phyloP scores from a whole-genome alignment of 1,140 invertebrate species.

The Protaetia brevitarsis region DNA sequence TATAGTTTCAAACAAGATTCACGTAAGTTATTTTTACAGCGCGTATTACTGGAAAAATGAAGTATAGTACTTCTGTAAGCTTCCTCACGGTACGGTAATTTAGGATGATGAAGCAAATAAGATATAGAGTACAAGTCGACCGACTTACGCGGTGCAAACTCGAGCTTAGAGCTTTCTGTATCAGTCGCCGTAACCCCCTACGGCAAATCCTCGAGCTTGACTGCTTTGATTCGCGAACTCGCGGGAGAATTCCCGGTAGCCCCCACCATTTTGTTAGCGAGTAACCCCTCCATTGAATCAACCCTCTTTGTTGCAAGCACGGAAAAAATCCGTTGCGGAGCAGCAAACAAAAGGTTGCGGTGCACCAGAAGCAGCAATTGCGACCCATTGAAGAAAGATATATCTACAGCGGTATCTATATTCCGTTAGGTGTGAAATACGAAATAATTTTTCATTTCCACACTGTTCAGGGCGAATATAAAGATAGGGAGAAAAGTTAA shows the following conservation, averaged over 20 bases:
- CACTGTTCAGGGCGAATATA: not conserved
- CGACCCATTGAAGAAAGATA: slow-evolving; percentile 2
- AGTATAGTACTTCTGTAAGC: not conserved
- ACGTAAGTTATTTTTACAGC: not conserved
- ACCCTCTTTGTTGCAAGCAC: slow-evolving; percentile 8
- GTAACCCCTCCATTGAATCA: not conserved
- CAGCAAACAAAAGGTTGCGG: slow-evolving; percentile 6
- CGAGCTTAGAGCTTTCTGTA: slow-evolving; percentile 2
- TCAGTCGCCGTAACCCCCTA: not conserved
- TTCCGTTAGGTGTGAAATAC: not conserved
- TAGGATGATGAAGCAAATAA: not conserved
- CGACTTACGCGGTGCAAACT: not conserved
- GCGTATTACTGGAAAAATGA: not conserved
- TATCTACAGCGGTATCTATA: not conserved
- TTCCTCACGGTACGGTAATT: not conserved
- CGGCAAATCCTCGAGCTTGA: slow-evolving; percentile 9
- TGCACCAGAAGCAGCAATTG: slow-evolving; percentile 11
- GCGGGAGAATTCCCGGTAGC: not conserved
- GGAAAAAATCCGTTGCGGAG: slow-evolving; percentile 5
- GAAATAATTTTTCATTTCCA: not conserved
- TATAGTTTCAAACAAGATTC: not conserved
- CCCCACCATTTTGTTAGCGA: slow-evolving; percentile 1
- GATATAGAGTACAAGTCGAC: not conserved
- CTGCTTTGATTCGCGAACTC: slow-evolving; percentile 15
- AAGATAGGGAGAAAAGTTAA: not conserved